Base-by-base conservation (phyloP, 2,113 vertebrate species). In the Thalassoma bifasciatum region DNA sequence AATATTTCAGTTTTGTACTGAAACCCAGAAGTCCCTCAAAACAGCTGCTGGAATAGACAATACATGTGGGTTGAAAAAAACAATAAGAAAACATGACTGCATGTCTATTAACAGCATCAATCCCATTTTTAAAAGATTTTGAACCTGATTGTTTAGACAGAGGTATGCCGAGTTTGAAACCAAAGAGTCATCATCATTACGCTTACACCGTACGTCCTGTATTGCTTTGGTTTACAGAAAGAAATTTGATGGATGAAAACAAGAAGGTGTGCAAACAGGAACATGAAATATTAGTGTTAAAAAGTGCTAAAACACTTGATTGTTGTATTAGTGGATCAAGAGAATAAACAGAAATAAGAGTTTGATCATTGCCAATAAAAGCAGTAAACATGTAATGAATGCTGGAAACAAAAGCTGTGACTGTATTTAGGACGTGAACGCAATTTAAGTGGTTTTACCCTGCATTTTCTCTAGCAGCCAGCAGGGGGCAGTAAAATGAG, bases 231-330 rank as follows among this genome's bases (percentile, higher is more conserved):
- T 54, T 63, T 17, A 30, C 36, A 21, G 14, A 19, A 40, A 13
- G 8, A 2, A 10, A 40, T 11, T 13, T 38, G 1, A 10, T 37
- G 6, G 10, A 54, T 66, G 37, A 57, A 9, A 76, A 51, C 37
- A 56, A 1, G 11, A 66, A 11, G 0, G n/a, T 21, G 9, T 16
- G n/a, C 44, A 34, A 54, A 46, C 14, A 19, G 5, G 23, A 62
- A 74, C 37, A n/a, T 42, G 12, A 22, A 59, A 54, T 79, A 83
- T 83, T 72, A 57, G 8, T 1, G 5, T 44, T 36, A n/a, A 42
- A 72, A 17, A 67, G 57, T 47, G 42, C 7, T 44, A 49, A 66
- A 69, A 66, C 9, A 11, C 24, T 49, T 50, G 7, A 60, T 60
- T 69, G 1, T 7, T 46, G 17, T 46, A 16, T 46, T 46, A 16